Conservation (phyloP, 2,113 vertebrate genomes). For the Dissostichus mawsoni region DNA sequence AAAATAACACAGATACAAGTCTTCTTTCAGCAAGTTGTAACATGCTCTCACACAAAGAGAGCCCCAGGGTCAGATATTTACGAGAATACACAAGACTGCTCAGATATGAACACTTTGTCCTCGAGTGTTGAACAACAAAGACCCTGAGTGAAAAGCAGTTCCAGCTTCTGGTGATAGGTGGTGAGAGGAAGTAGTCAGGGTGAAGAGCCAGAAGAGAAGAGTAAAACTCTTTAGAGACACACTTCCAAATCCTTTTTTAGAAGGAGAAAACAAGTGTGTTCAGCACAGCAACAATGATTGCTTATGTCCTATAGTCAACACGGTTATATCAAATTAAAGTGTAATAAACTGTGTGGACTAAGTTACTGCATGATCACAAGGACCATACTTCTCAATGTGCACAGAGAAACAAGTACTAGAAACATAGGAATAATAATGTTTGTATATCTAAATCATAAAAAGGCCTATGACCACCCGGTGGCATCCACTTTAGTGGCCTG, state of each 20-base stretch:
- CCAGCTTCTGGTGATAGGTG: conserved; percentile 38
- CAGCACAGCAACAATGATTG: background rate
- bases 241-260: conserved; percentile 5
- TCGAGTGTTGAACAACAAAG: conserved; percentile 45
- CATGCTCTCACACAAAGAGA: conserved; percentile 35
- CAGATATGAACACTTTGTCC: conserved; percentile 37
- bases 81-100: conserved; percentile 46
- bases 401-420: background rate
- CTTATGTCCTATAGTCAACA: background rate
- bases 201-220: conserved; percentile 6
- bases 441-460: background rate
- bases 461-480: background rate
- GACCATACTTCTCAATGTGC: no score
- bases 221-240: conserved; percentile 29
- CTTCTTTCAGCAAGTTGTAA: conserved; percentile 23
- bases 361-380: background rate
- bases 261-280: background rate
- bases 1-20: conserved; percentile 29
- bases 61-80: conserved; percentile 47
- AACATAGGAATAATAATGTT: background rate
- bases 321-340: background rate
- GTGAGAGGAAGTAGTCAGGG: conserved; percentile 25
- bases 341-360: background rate
- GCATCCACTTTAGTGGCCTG: background rate
- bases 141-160: conserved; percentile 15